Base-by-base conservation (phyloP, 2,113 vertebrate genomes). In the Rynchops niger region DNA sequence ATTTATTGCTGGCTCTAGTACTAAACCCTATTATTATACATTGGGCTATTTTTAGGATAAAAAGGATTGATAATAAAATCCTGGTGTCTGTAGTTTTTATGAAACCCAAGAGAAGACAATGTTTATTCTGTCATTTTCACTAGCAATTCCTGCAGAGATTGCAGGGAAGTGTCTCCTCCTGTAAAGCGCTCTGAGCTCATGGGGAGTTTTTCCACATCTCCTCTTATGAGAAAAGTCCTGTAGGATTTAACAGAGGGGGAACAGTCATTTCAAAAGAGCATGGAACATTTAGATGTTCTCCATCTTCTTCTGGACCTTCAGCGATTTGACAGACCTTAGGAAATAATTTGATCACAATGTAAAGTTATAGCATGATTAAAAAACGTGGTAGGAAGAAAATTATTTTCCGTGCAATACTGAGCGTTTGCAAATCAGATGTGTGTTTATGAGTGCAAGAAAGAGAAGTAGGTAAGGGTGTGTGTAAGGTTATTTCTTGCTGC, bases 21-120 rank as follows among this genome's bases (percentile, higher is more conserved):
- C 22, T 86, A 59, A 89, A 81, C 9, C 40, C n/a, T 87, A 43
- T 73, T 91, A 72, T 76, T 88, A 76, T 34, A 45, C 25, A 45
- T 34, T 26, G 50, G 27, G 36, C 42, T 93, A 29, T 82, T 89
- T 92, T 91, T 91, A 67, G 70, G 58, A 30, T 55, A 76, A 56
- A 74, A 72, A 53, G 32, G 15, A n/a, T 66, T 81, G 55, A 63
- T 88, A 67, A 59, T 55, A 79, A 89, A 93, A 55, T 67, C n/a
- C 32, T 56, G 42, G 42, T 74, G 47, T 59, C 65, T 40, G 61
- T 47, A 67, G 49, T 71, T 93, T 94, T 84, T 85, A 76, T 78
- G 84, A 94, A 94, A 74, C 49, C 32, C 69, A 70, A 56, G 70
- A 90, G 74, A 92, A 84, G 92, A 56, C 18, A 56, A 17, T 62